Conservation (phyloP, 2,888 invertebrate species). For the Sclerodermus sp. region DNA sequence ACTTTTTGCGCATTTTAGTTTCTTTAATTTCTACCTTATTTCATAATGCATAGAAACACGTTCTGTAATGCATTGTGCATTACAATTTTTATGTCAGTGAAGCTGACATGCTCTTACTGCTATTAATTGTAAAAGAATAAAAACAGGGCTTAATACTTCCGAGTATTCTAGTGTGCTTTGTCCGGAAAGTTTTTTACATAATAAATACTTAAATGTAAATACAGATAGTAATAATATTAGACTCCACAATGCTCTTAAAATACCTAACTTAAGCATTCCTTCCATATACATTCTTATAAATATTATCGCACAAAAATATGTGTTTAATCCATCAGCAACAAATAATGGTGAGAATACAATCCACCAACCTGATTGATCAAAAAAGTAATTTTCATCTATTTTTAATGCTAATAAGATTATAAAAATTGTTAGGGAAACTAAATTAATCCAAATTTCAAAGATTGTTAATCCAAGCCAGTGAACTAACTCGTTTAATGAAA, state of each 20-base stretch:
- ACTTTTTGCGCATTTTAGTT: too few species aligned
- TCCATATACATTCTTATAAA: constrained; percentile 90
- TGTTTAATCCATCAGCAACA: constrained; percentile 87
- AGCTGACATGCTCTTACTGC: constrained; percentile 92
- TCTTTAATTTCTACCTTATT: too few species aligned
- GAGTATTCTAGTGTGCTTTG: constrained; percentile 83
- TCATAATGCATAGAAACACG: too few species aligned
- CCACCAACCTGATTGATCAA: constrained; percentile 74
- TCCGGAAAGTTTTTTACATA: constrained; percentile 85
- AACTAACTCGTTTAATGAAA: constrained; percentile 85
- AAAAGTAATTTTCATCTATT: constrained; percentile 65
- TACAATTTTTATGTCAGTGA: constrained; percentile 55
- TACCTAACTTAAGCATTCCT: constrained; percentile 75
- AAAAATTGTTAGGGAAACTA: constrained; percentile 81
- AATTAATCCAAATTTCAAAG: constrained; percentile 92
- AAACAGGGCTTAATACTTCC: constrained; percentile 90
- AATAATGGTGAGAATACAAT: constrained; percentile 89
- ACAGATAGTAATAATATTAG: constrained; percentile 79
- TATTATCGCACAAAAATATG: constrained; percentile 93
- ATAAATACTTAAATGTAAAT: constrained; percentile 87
- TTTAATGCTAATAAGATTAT: constrained; percentile 81
- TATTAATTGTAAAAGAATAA: constrained; percentile 85
- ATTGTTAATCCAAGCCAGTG: constrained; percentile 93
- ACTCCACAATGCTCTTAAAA: constrained; percentile 82
- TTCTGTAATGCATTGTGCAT: too few species aligned